Evolutionary conservation across 2,888 invertebrate genomes (phyloP), one percentile per base, ranked within the genome.

Genomic region (Ectemnius cavifrons): DNA sequence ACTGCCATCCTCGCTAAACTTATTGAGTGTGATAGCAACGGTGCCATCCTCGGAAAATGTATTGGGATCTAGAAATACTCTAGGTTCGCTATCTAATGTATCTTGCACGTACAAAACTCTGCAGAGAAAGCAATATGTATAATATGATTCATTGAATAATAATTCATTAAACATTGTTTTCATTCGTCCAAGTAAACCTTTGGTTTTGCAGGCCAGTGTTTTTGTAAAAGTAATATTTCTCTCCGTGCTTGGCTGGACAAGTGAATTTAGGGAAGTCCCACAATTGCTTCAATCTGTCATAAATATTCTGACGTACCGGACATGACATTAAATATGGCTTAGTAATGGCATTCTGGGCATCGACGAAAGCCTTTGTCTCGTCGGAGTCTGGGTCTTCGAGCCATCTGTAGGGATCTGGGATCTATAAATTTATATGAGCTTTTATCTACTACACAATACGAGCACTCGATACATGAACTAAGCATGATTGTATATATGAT

Each of bases 191-290:
- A 20, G 23, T 23, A 58, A 14, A 97, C 97, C 95, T 96, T 91
- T 99, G 99, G 91, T 99, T 99, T 92, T 99, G 99, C 70, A 99
- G 93, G 1, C 99, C 99, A 47, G 96, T 95, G 89, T 99, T 99
- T 92, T 95, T 95, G 86, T 94, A 96, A 91, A 97, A 98, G 91
- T 97, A 99, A 91, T 98, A 99, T 89, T 94, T 93, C 79, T 94
- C 92, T 2, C 98, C 99, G 85, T 96, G 94, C 84, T 94, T 94
- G 86, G 93, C 94, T 0, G 98, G 98, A 83, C 96, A 96, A 1
- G 97, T 95, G 91, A 96, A 97, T 92, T 98, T 98, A n/a, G 98
- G 97, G 91, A 97, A 99, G 91, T 99, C 96, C 98, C 98, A 98
- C 37, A 98, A 92, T 84, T 97, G 95, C 0, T 96, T 98, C 37